phyloP scores from a whole-genome alignment of 2,113 vertebrate genomes.

The Edolisoma coerulescens region DNA sequence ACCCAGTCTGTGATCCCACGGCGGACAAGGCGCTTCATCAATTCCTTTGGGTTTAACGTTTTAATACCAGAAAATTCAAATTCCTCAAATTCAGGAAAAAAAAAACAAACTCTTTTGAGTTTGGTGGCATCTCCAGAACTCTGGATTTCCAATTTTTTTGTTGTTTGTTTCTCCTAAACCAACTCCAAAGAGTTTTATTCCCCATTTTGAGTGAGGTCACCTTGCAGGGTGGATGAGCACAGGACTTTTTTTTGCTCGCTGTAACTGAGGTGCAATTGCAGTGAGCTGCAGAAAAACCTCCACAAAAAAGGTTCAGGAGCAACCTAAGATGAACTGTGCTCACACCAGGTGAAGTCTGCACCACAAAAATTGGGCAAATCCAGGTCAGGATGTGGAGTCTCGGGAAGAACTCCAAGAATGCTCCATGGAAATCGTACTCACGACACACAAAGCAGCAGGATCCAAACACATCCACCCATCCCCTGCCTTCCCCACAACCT shows the following conservation, averaged over 20 bases:
- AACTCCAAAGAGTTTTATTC: background rate
- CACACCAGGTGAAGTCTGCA: background rate
- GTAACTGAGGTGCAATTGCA: background rate
- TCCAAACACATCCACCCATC: background rate
- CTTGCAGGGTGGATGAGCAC: background rate
- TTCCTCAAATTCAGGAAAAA: background rate
- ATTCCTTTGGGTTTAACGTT: background rate
- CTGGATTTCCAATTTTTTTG: background rate
- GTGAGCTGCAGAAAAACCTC: background rate
- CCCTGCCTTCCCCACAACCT: background rate
- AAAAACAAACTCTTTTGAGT: background rate
- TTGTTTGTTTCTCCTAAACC: background rate
- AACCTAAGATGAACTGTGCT: background rate
- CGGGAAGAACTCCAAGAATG: background rate
- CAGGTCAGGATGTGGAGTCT: background rate
- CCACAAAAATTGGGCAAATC: background rate
- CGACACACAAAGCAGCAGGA: background rate
- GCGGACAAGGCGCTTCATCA: background rate
- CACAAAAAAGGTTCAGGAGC: background rate
- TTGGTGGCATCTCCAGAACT: background rate
- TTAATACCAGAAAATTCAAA: background rate
- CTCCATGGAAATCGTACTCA: background rate
- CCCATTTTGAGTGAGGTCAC: background rate
- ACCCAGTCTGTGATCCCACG: background rate
- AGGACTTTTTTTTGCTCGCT: rapidly evolving